Conservation (phyloP, 2,113 vertebrate species). For the Neotoma lepida region DNA sequence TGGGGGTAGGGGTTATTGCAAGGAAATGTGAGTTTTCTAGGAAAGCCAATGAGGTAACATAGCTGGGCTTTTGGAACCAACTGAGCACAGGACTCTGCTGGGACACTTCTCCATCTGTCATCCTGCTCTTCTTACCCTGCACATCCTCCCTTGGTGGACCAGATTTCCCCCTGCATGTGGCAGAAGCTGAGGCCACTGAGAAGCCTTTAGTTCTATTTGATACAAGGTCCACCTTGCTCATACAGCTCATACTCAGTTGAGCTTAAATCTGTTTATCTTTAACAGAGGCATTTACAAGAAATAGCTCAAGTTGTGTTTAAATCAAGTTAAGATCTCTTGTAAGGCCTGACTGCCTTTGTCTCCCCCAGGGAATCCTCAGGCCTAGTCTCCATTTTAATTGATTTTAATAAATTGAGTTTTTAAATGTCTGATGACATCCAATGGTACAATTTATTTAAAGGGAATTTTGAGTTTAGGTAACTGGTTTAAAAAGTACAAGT, state of each 20-base stretch:
- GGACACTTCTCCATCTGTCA: conserved; percentile 2
- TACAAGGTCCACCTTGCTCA: not conserved
- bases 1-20: not conserved
- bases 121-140: not conserved
- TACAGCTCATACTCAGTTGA: not conserved
- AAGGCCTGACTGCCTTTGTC: not conserved
- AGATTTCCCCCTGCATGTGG: not conserved
- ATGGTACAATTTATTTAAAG: not conserved
- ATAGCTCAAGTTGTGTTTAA: not conserved
- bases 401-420: not conserved
- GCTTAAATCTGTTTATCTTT: not conserved
- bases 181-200: not conserved
- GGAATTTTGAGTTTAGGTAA: conserved; percentile 37
- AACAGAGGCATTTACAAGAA: not conserved
- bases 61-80: not conserved
- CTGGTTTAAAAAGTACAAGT: not conserved
- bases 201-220: not conserved
- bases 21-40: not conserved
- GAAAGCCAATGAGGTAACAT: not conserved
- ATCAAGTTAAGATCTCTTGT: not conserved
- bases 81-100: not conserved
- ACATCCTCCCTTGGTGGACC: not conserved
- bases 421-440: not conserved
- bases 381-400: not conserved
- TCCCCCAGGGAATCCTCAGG: not conserved